phyloP scores from a whole-genome alignment of 2,888 invertebrate genomes.

The Sthenelais limicola region DNA sequence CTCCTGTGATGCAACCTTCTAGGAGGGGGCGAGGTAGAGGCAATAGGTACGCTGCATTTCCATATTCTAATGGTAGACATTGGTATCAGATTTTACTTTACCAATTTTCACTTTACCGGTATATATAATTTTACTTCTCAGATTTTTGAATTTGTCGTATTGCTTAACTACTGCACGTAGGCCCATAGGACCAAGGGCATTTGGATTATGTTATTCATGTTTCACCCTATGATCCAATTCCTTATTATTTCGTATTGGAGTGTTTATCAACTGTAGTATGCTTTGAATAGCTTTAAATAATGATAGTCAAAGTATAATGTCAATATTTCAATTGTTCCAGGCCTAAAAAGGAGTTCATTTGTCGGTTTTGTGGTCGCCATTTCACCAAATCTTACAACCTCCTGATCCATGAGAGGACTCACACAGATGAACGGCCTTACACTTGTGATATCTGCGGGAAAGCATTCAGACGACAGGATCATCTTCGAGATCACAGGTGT shows the following conservation, averaged over 20 bases:
- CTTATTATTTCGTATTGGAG: neutral
- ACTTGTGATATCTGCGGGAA: constrained; percentile 98
- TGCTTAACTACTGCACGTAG: no score
- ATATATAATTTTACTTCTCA: no score
- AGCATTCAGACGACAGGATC: constrained; percentile 95
- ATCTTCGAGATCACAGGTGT: constrained; percentile 77
- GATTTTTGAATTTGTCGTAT: no score
- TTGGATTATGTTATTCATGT: neutral
- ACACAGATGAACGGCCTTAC: constrained; percentile 97
- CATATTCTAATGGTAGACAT: neutral
- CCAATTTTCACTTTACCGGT: neutral
- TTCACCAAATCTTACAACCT: constrained; percentile 98
- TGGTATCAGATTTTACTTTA: neutral
- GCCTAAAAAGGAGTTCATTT: constrained; percentile 95
- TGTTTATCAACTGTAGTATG: no score
- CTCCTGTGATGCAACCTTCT: neutral
- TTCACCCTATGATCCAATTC: neutral
- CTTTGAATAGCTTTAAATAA: no score
- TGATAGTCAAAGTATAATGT: no score
- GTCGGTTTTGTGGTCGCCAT: constrained; percentile 97
- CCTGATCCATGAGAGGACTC: no score
- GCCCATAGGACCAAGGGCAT: no score
- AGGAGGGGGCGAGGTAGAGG: constrained; percentile 32
- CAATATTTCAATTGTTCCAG: neutral
- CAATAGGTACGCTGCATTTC: neutral